A percentile compares a stretch with the other conserved stretches of the same genome.
Evolutionary conservation across 2,888 invertebrate genomes (phyloP).

Genomic region (Brassicogethes aeneus): DNA sequence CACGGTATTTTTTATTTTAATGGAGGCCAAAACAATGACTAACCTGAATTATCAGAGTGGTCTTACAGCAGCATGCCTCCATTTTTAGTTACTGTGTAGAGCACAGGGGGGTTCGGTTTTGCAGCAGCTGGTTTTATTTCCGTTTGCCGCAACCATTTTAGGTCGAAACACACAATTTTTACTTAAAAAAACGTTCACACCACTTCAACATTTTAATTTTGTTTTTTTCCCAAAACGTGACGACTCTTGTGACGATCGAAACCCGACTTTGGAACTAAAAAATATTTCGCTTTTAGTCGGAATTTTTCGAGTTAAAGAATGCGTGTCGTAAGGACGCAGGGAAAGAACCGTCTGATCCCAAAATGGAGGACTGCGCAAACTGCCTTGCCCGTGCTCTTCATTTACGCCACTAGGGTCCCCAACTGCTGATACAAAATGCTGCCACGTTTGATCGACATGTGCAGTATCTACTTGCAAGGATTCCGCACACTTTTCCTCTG

Average conservation of each 20-base stretch:
- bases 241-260: slow-evolving; percentile 30
- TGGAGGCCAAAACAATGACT: slow-evolving; percentile 20
- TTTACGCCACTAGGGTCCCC: too few relatives aligned
- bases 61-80: slow-evolving; percentile 33
- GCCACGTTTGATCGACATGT: neutral
- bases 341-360: neutral
- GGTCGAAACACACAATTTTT: neutral
- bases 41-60: slow-evolving; percentile 39
- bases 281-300: slow-evolving; percentile 28
- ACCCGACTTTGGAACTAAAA: slow-evolving; percentile 34
- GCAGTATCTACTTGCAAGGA: too few relatives aligned
- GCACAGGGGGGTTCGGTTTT: slow-evolving; percentile 14
- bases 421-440: too few relatives aligned
- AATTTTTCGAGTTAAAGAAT: slow-evolving; percentile 25
- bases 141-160: slow-evolving; percentile 17
- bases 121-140: slow-evolving; percentile 16
- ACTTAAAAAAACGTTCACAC: slow-evolving; percentile 17
- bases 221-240: slow-evolving; percentile 16
- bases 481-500: too few relatives aligned
- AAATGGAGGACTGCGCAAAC: neutral
- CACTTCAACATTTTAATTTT: slow-evolving; percentile 29
- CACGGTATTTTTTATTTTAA: neutral
- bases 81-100: slow-evolving; percentile 27
- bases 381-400: neutral
- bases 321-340: slow-evolving; percentile 15